phyloP scores from a whole-genome alignment of 2,888 invertebrate genomes.

The Sesia bembeciformis region DNA sequence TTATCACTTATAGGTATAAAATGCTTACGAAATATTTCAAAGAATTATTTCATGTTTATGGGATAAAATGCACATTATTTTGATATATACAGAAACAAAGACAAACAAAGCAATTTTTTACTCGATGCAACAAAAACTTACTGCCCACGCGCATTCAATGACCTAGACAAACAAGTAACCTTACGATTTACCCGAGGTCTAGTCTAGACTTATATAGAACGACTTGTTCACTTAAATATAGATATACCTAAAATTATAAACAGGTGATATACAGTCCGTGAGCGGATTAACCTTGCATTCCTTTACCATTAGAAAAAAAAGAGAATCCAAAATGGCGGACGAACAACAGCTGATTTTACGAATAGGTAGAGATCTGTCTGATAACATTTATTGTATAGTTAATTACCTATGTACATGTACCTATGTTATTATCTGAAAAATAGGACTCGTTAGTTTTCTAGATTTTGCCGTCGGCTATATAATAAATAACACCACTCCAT shows the following conservation, averaged over 20 bases:
- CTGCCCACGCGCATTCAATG: slow-evolving; percentile 1
- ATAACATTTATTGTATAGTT: too few relatives aligned
- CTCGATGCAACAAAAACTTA: not conserved
- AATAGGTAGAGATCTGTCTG: too few relatives aligned
- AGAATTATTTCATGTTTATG: too few relatives aligned
- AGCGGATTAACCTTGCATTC: slow-evolving; percentile 4
- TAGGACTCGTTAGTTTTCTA: too few relatives aligned
- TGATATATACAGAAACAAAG: too few relatives aligned
- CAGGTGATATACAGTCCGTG: slow-evolving; percentile 10
- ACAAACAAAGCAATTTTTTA: not conserved
- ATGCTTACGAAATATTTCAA: too few relatives aligned
- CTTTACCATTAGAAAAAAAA: slow-evolving; percentile 2
- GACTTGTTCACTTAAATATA: not conserved
- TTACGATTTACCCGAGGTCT: not conserved
- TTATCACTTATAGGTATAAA: too few relatives aligned
- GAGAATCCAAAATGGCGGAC: slow-evolving; percentile 7
- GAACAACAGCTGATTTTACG: slow-evolving; percentile 10
- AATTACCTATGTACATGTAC: too few relatives aligned
- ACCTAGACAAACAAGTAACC: slow-evolving; percentile 2
- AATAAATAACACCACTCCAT: too few relatives aligned
- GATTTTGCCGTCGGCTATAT: too few relatives aligned
- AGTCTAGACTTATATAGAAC: not conserved
- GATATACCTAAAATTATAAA: slow-evolving; percentile 2
- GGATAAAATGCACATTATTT: too few relatives aligned
- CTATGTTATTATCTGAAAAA: too few relatives aligned